A percentile compares a stretch with the other conserved stretches of the same genome.
Conservation (phyloP, 2,113 vertebrate genomes). For the Reinhardtius hippoglossoides region DNA sequence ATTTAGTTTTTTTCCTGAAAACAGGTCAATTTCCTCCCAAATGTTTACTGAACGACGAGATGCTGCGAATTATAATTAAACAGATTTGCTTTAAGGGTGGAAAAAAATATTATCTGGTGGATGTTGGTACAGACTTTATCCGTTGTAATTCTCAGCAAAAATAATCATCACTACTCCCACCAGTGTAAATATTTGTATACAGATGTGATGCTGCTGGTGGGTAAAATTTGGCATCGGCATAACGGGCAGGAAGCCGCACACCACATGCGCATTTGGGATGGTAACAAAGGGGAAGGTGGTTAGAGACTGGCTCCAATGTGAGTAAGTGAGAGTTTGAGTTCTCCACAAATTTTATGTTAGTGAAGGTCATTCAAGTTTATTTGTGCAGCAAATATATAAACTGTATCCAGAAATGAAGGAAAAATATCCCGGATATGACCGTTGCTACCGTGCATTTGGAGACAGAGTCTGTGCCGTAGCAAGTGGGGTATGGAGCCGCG, state of each 20-base stretch:
- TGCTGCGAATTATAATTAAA: conserved; percentile 36
- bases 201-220: conserved; percentile 1
- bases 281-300: conserved; percentile 17
- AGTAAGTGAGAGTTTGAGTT: conserved; percentile 2
- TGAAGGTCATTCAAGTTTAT: background rate
- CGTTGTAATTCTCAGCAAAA: conserved; percentile 41
- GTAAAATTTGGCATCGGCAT: conserved; percentile 13
- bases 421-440: background rate
- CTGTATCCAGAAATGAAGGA: background rate
- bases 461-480: too few species aligned
- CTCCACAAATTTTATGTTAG: background rate
- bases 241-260: conserved; percentile 16
- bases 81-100: conserved; percentile 29
- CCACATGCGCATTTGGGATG: conserved; percentile 24
- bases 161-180: background rate
- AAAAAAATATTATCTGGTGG: conserved; percentile 38
- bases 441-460: too few species aligned
- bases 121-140: conserved; percentile 31
- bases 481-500: too few species aligned
- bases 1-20: background rate
- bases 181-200: conserved; percentile 2
- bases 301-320: conserved; percentile 21
- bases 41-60: conserved; percentile 18
- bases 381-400: background rate
- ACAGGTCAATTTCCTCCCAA: conserved; percentile 23